Base-by-base conservation (phyloP, 2,797 vertebrate species). In the Streptopelia turtur region DNA sequence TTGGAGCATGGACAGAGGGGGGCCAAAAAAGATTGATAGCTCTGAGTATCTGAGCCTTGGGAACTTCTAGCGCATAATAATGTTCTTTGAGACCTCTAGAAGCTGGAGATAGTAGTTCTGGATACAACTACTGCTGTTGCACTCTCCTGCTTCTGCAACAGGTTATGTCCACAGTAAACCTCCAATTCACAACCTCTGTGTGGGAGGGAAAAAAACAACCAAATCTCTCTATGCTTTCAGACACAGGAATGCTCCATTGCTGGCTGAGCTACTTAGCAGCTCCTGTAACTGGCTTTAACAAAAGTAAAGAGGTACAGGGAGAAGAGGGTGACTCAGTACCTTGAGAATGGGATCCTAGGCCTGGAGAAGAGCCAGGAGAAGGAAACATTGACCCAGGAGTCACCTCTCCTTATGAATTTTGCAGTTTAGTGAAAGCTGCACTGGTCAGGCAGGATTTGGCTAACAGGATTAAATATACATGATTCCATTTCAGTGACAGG, bases 361-460 rank as follows among this genome's bases (percentile, higher is more conserved):
- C 88, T 96, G 95, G 88, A 96, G 35, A 61, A 76, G 49, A 79
- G 94, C 94, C 95, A 96, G 41, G 60, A 77, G 83, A 66, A 88
- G 80, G 60, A 84, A 94, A 89, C 68, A 2, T 4, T 96, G 88
- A 96, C 95, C 94, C 71, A 6, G 20, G 53, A 82, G 71, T 96
- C 90, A 96, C 94, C 93, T 9, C 6, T 87, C 88, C 93, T 96
- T 94, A 96, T 94, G 91, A 92, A 95, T 97, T 96, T 95, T 97
- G 88, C 95, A 96, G 91, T 85, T 90, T 81, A 93, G 90, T 94
- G 94, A 96, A 94, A 97, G 95, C 93, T 39, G 93, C 87, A 95
- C 93, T 95, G 91, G 90, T 89, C 94, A 96, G 90, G 83, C 75
- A 94, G 86, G 94, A 96, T 96, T 94, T 96, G 83, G 90, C 83